Evolutionary conservation across 2,797 vertebrate species (phyloP).

Genomic region (Tokudaia tokunoshimensis): DNA sequence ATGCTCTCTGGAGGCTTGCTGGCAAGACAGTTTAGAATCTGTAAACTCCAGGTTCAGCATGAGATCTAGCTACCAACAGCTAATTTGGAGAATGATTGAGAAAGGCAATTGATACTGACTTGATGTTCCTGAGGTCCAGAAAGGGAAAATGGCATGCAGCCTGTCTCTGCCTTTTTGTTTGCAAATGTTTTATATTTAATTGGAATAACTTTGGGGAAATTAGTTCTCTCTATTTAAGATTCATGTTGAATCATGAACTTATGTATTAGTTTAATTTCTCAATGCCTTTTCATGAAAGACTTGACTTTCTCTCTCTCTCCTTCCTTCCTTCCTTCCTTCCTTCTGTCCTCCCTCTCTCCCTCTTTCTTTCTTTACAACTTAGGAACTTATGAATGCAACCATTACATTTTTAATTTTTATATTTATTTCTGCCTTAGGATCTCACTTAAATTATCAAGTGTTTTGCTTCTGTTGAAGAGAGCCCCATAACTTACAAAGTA

Average conservation of each 20-base stretch:
- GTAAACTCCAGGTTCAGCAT: background rate
- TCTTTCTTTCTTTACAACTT: background rate
- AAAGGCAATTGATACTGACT: background rate
- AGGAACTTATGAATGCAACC: conserved; percentile 44
- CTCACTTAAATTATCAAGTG: conserved; percentile 68
- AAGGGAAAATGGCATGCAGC: background rate
- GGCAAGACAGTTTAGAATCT: background rate
- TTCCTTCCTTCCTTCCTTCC: too few species aligned
- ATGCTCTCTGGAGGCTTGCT: background rate
- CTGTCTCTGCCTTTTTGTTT: conserved; percentile 62
- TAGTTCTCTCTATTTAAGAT: conserved; percentile 71
- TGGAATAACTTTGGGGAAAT: conserved; percentile 67
- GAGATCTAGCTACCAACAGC: background rate
- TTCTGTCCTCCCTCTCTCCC: accelerated
- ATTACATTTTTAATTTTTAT: conserved; percentile 59
- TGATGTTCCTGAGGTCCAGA: background rate
- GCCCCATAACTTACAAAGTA: conserved; percentile 65
- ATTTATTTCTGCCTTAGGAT: conserved; percentile 58
- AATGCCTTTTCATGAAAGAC: background rate
- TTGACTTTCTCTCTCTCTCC: too few species aligned
- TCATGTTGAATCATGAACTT: conserved; percentile 70
- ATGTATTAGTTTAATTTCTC: conserved; percentile 73
- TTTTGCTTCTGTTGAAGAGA: conserved; percentile 59
- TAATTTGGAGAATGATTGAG: background rate
- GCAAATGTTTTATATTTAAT: conserved; percentile 64